phyloP scores from a whole-genome alignment of 1,140 invertebrate genomes.

The Idris sp. region DNA sequence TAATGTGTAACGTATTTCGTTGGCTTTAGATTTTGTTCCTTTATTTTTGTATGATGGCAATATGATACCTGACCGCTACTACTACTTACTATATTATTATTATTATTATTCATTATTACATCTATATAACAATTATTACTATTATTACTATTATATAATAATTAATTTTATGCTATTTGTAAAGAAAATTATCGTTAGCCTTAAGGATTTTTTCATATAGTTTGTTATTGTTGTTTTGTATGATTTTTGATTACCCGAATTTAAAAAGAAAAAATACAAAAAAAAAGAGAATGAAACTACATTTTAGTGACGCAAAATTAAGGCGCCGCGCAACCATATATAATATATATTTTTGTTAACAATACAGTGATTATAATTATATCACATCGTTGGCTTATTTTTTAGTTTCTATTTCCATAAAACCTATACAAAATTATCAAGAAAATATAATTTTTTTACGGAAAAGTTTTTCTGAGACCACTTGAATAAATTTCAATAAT shows the following conservation, averaged over 20 bases:
- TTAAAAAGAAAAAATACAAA: conserved; percentile 31
- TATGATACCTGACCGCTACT: conserved; percentile 61
- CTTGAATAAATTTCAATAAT: no score
- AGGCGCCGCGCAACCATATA: conserved; percentile 45
- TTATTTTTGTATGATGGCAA: conserved; percentile 72
- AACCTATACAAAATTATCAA: no score
- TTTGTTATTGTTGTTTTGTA: conserved; percentile 77
- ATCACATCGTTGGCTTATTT: conserved; percentile 57
- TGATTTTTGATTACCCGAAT: conserved; percentile 70
- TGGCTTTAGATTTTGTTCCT: conserved; percentile 77
- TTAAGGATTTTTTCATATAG: conserved; percentile 72
- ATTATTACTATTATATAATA: conserved; percentile 24
- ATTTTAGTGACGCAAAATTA: conserved; percentile 31
- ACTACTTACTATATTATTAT: conserved; percentile 52
- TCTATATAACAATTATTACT: conserved; percentile 39
- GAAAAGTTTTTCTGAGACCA: no score
- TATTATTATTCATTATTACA: conserved; percentile 10
- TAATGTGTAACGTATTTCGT: conserved; percentile 68
- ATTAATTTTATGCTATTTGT: conserved; percentile 24
- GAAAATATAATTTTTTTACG: no score
- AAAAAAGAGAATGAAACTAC: conserved; percentile 16
- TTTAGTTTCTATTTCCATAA: conserved; percentile 32
- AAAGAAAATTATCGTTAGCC: conserved; percentile 60
- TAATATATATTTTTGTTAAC: conserved; percentile 76
- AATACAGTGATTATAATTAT: conserved; percentile 74